These are phyloP conservation scores for Actinopyga echinites DNA, from an alignment of 53 echinoderm and acorn worm genomes.

Conservation along the genomic window DNA sequence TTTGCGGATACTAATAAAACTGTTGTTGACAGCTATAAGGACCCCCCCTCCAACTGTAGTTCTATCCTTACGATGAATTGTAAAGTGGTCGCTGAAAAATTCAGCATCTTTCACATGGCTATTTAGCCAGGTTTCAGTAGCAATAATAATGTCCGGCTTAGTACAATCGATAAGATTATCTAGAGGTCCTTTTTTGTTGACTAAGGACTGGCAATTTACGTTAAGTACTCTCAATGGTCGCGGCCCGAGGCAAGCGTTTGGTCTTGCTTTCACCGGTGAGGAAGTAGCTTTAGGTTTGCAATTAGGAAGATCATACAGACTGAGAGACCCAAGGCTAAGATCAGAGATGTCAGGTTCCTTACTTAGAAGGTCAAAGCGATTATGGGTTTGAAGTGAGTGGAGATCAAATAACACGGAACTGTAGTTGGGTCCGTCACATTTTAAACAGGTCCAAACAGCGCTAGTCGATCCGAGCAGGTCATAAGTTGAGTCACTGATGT, in stretches of 20 bases:
- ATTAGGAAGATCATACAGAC: neutral
- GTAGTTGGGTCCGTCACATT: conserved; percentile 35
- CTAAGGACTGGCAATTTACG: conserved; percentile 40
- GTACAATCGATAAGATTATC: conserved; percentile 38
- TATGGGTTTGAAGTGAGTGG: conserved; percentile 27
- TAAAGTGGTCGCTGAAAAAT: conserved; percentile 38
- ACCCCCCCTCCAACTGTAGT: neutral
- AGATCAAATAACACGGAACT: conserved; percentile 46
- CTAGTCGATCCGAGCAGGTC: neutral
- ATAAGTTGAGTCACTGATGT: conserved; percentile 33
- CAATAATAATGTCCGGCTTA: conserved; percentile 40
- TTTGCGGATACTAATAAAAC: neutral
- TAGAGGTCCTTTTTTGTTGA: conserved; percentile 27
- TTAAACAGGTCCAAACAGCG: conserved; percentile 31
- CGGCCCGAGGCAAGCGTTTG: neutral
- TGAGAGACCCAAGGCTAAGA: conserved; percentile 13
- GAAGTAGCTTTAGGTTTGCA: conserved; percentile 30
- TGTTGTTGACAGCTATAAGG: neutral
- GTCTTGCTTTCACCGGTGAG: conserved; percentile 20
- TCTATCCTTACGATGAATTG: conserved; percentile 35
- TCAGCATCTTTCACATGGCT: conserved; percentile 19
- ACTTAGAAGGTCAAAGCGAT: conserved; percentile 9
- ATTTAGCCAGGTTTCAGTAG: conserved; percentile 44
- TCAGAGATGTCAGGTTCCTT: neutral
- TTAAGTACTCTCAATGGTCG: conserved; percentile 28